Percentiles rank a stretch among this genome's conserved stretches.
Conservation (phyloP, 2,113 vertebrate species). For the Dipodomys ordii region DNA sequence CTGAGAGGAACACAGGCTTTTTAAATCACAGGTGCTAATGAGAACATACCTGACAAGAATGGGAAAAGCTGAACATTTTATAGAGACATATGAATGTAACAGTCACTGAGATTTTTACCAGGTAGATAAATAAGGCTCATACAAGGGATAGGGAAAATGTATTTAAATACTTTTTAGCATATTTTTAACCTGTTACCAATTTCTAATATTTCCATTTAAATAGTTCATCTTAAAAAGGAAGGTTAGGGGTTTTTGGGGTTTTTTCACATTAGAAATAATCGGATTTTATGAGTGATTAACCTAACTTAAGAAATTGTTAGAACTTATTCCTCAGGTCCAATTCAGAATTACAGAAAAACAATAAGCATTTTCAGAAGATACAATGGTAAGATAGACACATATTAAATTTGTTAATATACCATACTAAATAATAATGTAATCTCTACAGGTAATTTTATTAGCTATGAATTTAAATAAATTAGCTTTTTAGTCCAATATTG, state of each 20-base stretch:
- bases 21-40: slow-evolving; percentile 65
- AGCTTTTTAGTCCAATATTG: not conserved
- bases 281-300: not conserved
- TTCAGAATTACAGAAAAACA: not conserved
- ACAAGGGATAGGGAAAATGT: not conserved
- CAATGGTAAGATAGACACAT: not conserved
- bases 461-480: not conserved
- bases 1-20: slow-evolving; percentile 57
- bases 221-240: not conserved
- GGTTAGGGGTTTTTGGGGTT: not conserved
- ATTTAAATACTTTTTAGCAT: not conserved
- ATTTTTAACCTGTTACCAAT: not conserved
- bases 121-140: not conserved
- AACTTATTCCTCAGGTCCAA: rapidly evolving
- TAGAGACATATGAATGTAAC: not conserved
- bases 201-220: not conserved
- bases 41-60: slow-evolving; percentile 38
- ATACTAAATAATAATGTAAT: too few species aligned
- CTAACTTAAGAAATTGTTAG: not conserved
- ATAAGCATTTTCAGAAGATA: not conserved
- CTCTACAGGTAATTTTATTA: not conserved
- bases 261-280: not conserved
- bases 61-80: not conserved
- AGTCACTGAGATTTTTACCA: not conserved
- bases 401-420: not conserved